Evolutionary conservation across 2,888 invertebrate species (phyloP).

Genomic region (Belgica antarctica): DNA sequence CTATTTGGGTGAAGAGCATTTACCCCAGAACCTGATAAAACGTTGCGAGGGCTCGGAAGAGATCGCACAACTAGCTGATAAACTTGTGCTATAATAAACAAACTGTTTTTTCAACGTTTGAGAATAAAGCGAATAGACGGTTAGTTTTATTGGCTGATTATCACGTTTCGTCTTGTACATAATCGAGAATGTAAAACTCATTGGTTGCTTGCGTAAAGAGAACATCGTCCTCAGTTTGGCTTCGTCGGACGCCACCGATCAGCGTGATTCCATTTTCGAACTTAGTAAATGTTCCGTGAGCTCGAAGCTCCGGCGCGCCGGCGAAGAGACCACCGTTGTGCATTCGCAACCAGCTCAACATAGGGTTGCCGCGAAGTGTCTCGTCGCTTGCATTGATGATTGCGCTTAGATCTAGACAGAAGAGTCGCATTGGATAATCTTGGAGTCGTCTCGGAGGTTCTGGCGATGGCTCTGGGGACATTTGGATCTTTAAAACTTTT

Average conservation of each 20-base stretch:
- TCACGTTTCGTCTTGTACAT: constrained; percentile 15
- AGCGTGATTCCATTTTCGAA: constrained; percentile 28
- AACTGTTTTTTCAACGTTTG: not conserved
- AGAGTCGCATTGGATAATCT: constrained; percentile 39
- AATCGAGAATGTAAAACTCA: constrained; percentile 27
- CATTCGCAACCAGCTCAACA: constrained; percentile 11
- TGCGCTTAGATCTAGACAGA: constrained; percentile 22
- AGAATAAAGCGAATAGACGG: not conserved
- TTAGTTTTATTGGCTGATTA: not conserved
- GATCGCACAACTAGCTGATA: constrained; percentile 58
- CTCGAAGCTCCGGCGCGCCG: constrained; percentile 28
- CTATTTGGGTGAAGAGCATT: constrained; percentile 61
- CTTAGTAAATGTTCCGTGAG: constrained; percentile 20
- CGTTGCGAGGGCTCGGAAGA: constrained; percentile 63
- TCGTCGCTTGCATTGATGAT: constrained; percentile 20
- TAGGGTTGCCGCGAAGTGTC: not conserved
- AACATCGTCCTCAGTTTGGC: constrained; percentile 21
- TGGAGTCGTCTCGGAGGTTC: not conserved
- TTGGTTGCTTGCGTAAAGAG: constrained; percentile 33
- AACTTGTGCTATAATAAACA: constrained; percentile 49
- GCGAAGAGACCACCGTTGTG: constrained; percentile 6
- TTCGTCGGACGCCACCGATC: constrained; percentile 32
- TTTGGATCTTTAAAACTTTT: constrained; percentile 24
- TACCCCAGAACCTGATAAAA: constrained; percentile 57
- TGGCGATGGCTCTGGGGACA: not conserved